These are phyloP conservation scores for Enteromius viviparus DNA, from an alignment of 2,797 vertebrate species.

Conservation along the genomic window DNA sequence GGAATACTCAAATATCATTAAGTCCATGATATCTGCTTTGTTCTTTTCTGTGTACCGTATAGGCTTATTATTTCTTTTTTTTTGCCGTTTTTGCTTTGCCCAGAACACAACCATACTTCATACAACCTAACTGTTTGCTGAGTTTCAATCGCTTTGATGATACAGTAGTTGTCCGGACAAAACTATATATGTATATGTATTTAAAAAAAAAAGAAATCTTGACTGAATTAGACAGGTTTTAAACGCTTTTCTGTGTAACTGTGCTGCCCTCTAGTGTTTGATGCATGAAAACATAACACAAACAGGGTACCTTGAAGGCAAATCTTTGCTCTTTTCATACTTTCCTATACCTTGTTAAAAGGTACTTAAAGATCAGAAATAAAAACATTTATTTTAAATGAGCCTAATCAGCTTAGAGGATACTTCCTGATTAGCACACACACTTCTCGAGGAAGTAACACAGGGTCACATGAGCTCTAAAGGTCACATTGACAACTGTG, in stretches of 20 bases:
- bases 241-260: not conserved
- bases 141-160: too few relatives aligned
- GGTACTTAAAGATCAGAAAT: not conserved
- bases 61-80: too few relatives aligned
- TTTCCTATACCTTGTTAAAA: not conserved
- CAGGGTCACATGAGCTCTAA: conserved; percentile 52
- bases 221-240: not conserved
- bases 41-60: too few relatives aligned
- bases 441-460: conserved; percentile 47
- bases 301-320: not conserved
- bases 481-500: conserved; percentile 58
- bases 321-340: not conserved
- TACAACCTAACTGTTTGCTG: too few relatives aligned
- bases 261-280: conserved; percentile 37
- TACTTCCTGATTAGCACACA: conserved; percentile 45
- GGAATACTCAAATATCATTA: too few relatives aligned
- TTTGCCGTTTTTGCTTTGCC: too few relatives aligned
- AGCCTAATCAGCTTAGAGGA: not conserved
- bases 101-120: too few relatives aligned
- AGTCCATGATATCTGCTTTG: too few relatives aligned
- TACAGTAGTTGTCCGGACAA: too few relatives aligned
- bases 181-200: too few relatives aligned
- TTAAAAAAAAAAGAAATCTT: too few relatives aligned
- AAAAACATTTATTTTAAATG: not conserved
- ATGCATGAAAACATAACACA: conserved; percentile 21